A percentile compares a stretch with the other conserved stretches of the same genome.
Evolutionary conservation across 2,797 vertebrate species (phyloP).

Genomic region (Enteromius afrohamiltoni): DNA sequence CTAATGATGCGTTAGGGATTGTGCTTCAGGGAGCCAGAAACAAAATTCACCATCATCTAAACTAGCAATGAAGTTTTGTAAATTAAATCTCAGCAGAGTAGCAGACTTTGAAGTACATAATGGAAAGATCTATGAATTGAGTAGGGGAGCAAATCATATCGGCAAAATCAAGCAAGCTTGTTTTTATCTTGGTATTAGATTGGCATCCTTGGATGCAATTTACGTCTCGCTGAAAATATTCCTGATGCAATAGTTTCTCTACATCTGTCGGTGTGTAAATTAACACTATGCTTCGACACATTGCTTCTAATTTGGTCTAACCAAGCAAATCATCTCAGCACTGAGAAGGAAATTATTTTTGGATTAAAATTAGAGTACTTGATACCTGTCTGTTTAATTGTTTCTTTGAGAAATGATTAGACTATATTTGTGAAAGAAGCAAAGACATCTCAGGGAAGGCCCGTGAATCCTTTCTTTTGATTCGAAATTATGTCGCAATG

Average conservation of each 20-base stretch:
- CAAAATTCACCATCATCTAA: constrained; percentile 40
- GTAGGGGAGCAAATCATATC: constrained; percentile 8
- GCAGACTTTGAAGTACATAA: constrained; percentile 25
- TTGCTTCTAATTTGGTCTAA: constrained; percentile 21
- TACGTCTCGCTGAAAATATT: constrained; percentile 14
- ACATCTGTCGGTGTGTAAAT: constrained; percentile 15
- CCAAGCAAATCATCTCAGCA: background rate
- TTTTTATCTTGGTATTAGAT: constrained; percentile 8
- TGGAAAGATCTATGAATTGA: constrained; percentile 11
- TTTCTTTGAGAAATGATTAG: background rate
- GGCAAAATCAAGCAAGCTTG: constrained; percentile 1
- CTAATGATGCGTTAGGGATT: constrained; percentile 37
- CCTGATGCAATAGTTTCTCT: constrained; percentile 22
- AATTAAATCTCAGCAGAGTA: constrained; percentile 47
- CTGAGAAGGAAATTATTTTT: constrained; percentile 13
- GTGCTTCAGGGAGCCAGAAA: constrained; percentile 22
- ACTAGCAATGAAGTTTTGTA: constrained; percentile 32
- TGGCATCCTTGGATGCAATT: constrained; percentile 19
- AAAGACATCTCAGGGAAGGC: background rate
- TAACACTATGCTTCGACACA: constrained; percentile 20
- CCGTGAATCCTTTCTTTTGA: background rate
- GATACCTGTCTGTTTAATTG: constrained; percentile 24
- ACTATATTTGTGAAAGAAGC: background rate
- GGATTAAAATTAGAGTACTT: background rate
- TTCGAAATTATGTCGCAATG: background rate